Percentiles rank a stretch among this genome's conserved stretches.
Conservation (phyloP, 2,888 invertebrate species). For the Brachynemurus nebulosus region DNA sequence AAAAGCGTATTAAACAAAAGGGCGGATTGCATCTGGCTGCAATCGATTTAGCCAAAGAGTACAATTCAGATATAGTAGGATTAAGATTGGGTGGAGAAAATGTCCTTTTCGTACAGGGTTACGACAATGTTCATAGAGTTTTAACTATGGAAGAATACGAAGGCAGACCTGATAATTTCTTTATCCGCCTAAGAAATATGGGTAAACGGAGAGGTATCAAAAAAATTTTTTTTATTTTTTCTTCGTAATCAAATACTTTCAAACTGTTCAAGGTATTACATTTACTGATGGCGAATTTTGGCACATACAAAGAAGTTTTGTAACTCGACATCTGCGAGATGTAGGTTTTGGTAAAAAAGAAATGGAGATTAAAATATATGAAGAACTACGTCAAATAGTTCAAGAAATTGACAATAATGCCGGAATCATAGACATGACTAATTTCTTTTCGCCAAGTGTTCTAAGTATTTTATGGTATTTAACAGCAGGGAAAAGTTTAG, state of each 20-base stretch:
- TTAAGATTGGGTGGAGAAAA: conserved; percentile 39
- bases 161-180: conserved; percentile 51
- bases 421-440: conserved; percentile 21
- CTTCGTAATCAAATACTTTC: no score
- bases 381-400: conserved; percentile 37
- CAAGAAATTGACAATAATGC: conserved; percentile 21
- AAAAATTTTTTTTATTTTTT: no score
- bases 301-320: conserved; percentile 37
- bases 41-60: conserved; percentile 32
- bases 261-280: conserved; percentile 36
- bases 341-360: conserved; percentile 38
- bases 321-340: conserved; percentile 33
- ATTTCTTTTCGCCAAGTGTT: conserved; percentile 38
- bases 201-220: conserved; percentile 29
- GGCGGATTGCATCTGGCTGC: conserved; percentile 40
- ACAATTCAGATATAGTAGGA: conserved; percentile 39
- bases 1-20: conserved; percentile 25
- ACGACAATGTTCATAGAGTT: conserved; percentile 36
- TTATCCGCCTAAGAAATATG: conserved; percentile 45
- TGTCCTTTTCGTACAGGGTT: conserved; percentile 40
- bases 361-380: conserved; percentile 32
- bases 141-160: conserved; percentile 44
- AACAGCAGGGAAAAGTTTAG: conserved; percentile 34
- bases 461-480: conserved; percentile 53
- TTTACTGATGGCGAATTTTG: conserved; percentile 40